Base-by-base conservation (phyloP, 2,113 vertebrate genomes). In the Platysternon megacephalum region DNA sequence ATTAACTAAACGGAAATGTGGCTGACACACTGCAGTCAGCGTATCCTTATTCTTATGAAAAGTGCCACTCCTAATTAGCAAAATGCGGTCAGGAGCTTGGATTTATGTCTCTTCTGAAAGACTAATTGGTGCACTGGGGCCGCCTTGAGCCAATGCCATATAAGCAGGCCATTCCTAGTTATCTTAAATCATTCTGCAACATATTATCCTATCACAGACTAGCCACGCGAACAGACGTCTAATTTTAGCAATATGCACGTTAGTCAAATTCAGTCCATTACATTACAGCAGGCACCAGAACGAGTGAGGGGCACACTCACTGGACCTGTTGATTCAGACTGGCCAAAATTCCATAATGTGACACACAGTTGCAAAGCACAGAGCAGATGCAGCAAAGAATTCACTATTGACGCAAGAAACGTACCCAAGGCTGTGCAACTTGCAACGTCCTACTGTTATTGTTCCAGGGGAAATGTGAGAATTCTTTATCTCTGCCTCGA, bases 241-340 rank as follows among this genome's bases (percentile, higher is more conserved):
- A 11, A 35, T 92, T 93, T 97, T 94, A 94, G 85, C 48, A 17
- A 76, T 94, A 94, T 0, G 2, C 2, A 82, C 81, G 87, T 92
- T 49, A 92, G 85, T 87, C 44, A 72, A 92, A 51, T 74, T 56
- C 7, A 0, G 92, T 87, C 93, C 82, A 61, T 92, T 91, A 90
- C 91, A 65, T n/a, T 0, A 94, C 78, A 93, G 89, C 89, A 92
- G 93, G 86, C 82, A 93, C 91, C 86, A 1, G 96, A 76, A 44
- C 49, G 93, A 88, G n/a, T 17, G 82, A 51, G 51, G 86, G 92
- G 94, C 94, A 81, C 26, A 2, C 82, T 52, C 88, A 80, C 91
- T 42, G 72, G 91, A 52, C 55, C 28, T 87, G 95, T 93, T 95
- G 96, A 96, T 97, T 97, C 95, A 93, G 95, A 91, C 97, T 97